Conservation (phyloP, 2,888 invertebrate species). For the Alcis repandata region DNA sequence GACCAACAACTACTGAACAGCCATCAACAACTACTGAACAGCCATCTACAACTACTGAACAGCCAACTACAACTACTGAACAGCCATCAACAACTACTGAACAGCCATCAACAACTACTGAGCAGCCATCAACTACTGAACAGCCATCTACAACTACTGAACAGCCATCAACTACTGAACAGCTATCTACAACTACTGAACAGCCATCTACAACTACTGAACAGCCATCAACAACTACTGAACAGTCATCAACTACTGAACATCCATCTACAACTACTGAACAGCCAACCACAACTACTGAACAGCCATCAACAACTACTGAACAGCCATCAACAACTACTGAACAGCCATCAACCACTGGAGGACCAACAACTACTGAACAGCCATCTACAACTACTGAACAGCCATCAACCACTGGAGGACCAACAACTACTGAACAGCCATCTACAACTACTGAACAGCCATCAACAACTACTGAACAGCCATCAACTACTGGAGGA, state of each 20-base stretch:
- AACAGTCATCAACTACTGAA: conserved; percentile 23
- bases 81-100: conserved; percentile 18
- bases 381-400: conserved; percentile 10
- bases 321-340: too few relatives aligned
- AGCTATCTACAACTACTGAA: not conserved
- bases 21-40: not conserved
- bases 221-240: not conserved
- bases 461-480: conserved; percentile 15
- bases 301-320: too few relatives aligned
- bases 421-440: conserved; percentile 17
- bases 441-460: conserved; percentile 20
- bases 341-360: too few relatives aligned
- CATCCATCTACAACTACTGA: conserved; percentile 14
- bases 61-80: not conserved
- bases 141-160: conserved; percentile 19
- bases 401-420: too few relatives aligned
- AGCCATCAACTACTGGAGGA: not conserved
- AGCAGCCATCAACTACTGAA: conserved; percentile 16
- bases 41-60: not conserved
- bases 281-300: not conserved
- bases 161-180: conserved; percentile 16
- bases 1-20: not conserved
- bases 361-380: conserved; percentile 2
- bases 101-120: conserved; percentile 17
- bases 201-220: not conserved